Evolutionary conservation across 2,888 invertebrate genomes (phyloP).

Genomic region (Parascotia fuliginaria): DNA sequence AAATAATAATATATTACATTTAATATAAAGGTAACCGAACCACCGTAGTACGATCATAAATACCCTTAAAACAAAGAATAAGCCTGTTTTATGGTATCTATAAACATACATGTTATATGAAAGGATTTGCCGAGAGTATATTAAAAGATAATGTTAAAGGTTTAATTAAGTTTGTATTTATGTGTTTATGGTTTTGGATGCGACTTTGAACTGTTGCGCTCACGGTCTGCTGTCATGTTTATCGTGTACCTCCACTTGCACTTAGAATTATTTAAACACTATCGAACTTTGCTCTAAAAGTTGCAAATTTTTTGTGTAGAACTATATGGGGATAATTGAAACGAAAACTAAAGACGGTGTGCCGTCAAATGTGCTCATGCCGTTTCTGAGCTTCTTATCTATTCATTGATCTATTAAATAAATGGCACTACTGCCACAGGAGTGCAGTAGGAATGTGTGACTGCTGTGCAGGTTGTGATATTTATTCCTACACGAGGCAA

Average conservation of each 20-base stretch:
- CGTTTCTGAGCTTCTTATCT: too few species aligned
- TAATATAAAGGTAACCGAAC: conserved; percentile 1
- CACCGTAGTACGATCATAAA: conserved; percentile 25
- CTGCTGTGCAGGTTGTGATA: too few species aligned
- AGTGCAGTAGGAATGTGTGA: too few species aligned
- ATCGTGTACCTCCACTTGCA: neutral
- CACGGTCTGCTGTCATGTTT: neutral
- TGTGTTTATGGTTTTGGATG: conserved; percentile 13
- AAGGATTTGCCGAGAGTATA: neutral
- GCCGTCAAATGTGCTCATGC: too few species aligned
- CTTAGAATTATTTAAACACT: too few species aligned
- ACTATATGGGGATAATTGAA: too few species aligned
- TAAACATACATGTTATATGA: conserved; percentile 11
- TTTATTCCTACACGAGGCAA: too few species aligned
- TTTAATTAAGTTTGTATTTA: conserved; percentile 7
- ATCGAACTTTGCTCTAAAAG: too few species aligned
- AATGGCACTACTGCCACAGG: too few species aligned
- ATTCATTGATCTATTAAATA: too few species aligned
- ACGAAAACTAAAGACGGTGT: too few species aligned
- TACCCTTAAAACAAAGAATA: conserved; percentile 9
- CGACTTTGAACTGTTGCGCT: neutral
- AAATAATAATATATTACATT: neutral
- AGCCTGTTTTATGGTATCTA: conserved; percentile 20
- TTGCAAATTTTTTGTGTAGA: too few species aligned
- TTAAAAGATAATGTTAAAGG: neutral